Evolutionary conservation across 30 jellyfish, hydroid and myxozoan species (phyloP), one percentile per base, ranked within the genome.

Genomic region (Aurelia sp.): DNA sequence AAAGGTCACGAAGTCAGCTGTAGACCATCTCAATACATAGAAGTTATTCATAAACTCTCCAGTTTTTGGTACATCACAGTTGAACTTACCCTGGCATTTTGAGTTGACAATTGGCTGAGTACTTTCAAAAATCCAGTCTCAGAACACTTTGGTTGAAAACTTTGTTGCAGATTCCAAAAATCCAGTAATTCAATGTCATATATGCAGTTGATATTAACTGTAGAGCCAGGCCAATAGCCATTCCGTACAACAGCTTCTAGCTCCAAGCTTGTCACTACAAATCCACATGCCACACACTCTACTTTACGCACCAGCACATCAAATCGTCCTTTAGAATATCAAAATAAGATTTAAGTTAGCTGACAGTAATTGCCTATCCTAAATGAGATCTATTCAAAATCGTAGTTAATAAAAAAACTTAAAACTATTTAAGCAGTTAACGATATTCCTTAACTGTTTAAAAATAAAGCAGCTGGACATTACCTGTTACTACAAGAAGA

Each of bases 181-280:
- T 37, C 33, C 62, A 70, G n/a, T 35, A 70, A 13, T 19, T 70
- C 13, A 23, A 70, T 60, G 48, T 35, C 81, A 70, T 70, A 70
- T 4, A 70, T 70, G 48, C 62, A 20, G 62, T 37, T 37, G 52
- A 37, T 70, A 23, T 70, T 70, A 11, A 70, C 48, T 17, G 52
- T 19, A 13, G 63, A 70, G 63, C 81, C 81, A 23, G 81, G 81
- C 81, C 81, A 70, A 23, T 70, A 70, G 62, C 81, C 81, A 70
- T 70, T 70, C 48, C 6, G 20, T 18, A 70, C 18, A 12, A 70
- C 63, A 31, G 62, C 33, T 70, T 70, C 64, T 48, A 30, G 22
- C 30, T 70, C 81, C 63, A 70, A 37, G n/a, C 20, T 12, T 13
- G 48, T 19, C 7, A 12, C 35, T 3, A 70, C 63, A 44, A 20